These are phyloP conservation scores for Chelonus insularis DNA, from an alignment of 1,140 invertebrate genomes.

Conservation along the genomic window DNA sequence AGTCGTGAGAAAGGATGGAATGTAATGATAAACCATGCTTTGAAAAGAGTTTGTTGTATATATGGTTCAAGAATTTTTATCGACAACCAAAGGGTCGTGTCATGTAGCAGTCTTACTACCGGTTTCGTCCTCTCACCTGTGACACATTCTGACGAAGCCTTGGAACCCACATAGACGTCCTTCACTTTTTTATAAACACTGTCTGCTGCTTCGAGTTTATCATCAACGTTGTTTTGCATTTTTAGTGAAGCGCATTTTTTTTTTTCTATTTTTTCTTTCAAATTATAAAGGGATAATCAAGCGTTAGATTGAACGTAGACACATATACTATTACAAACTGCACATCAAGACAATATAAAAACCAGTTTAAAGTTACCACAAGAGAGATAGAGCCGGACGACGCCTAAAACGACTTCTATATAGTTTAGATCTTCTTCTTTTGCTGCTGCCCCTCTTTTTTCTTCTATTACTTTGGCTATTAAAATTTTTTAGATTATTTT, in stretches of 20 bases:
- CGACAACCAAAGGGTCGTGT: not conserved
- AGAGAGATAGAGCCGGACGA: not conserved
- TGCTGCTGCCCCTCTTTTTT: too few species aligned
- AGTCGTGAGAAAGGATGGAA: slow-evolving; percentile 6
- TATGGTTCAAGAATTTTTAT: slow-evolving; percentile 4
- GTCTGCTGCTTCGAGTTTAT: not conserved
- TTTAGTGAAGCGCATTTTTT: not conserved
- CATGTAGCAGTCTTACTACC: slow-evolving; percentile 13
- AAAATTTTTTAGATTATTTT: too few species aligned
- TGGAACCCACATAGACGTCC: not conserved
- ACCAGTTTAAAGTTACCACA: not conserved
- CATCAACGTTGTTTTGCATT: not conserved
- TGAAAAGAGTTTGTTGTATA: not conserved
- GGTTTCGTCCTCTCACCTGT: slow-evolving; percentile 12
- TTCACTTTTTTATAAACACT: not conserved
- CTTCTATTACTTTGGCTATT: too few species aligned
- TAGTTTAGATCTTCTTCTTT: too few species aligned
- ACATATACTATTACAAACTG: too few species aligned
- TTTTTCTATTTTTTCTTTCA: not conserved
- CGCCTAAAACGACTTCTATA: not conserved
- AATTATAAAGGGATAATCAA: too few species aligned
- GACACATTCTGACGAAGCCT: slow-evolving; percentile 8
- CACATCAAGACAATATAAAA: not conserved
- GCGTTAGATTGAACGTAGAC: too few species aligned
- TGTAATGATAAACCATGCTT: not conserved